phyloP scores from a whole-genome alignment of 2,888 invertebrate species.

The Calliopum simillimum region DNA sequence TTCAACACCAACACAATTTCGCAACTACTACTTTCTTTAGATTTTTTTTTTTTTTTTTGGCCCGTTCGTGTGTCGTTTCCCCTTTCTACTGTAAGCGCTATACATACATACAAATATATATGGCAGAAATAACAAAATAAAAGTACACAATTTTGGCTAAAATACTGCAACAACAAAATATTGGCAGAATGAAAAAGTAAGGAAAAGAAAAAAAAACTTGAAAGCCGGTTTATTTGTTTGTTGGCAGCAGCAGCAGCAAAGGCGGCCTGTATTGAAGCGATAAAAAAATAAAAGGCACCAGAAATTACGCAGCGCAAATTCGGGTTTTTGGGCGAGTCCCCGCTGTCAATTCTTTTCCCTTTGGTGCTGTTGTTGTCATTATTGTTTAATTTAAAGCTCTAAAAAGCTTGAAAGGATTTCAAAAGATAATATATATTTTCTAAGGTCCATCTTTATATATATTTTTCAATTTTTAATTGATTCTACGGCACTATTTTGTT shows the following conservation, averaged over 20 bases:
- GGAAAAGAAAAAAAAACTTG: constrained; percentile 11
- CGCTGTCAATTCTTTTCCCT: neutral
- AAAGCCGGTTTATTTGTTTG: constrained; percentile 32
- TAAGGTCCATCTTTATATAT: no score
- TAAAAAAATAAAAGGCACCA: constrained; percentile 22
- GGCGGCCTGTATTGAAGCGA: neutral
- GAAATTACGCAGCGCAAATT: constrained; percentile 26
- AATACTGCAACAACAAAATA: constrained; percentile 6
- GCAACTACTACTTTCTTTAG: constrained; percentile 24
- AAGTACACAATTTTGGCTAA: constrained; percentile 23
- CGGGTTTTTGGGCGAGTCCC: constrained; percentile 12
- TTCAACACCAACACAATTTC: constrained; percentile 4
- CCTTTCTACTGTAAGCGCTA: neutral
- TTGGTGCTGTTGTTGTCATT: no score
- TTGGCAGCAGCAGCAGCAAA: constrained; percentile 5
- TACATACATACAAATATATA: neutral
- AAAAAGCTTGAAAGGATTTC: no score
- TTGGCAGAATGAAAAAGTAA: neutral
- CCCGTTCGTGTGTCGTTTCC: neutral
- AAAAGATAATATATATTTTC: no score
- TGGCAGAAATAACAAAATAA: constrained; percentile 10
- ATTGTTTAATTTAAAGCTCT: no score
- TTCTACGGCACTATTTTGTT: no score
- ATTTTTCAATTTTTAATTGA: no score
- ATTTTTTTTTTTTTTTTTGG: neutral